Conservation (phyloP, 92 coral and sea anemone genomes). For the Montipora capitata region DNA sequence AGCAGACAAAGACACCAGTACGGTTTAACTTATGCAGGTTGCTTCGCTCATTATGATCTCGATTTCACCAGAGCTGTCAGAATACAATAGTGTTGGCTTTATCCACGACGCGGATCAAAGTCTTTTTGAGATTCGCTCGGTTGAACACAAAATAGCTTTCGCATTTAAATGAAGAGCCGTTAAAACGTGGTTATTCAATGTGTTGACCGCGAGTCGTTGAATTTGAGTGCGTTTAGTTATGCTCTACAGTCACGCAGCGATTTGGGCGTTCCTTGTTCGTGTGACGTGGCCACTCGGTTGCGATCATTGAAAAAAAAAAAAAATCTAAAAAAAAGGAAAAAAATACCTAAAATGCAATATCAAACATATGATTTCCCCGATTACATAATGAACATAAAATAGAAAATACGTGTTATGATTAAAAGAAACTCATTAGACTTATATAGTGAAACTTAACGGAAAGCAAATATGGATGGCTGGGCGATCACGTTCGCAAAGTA, state of each 20-base stretch:
- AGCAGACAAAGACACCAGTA: constrained; percentile 26
- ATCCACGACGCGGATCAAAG: constrained; percentile 23
- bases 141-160: constrained; percentile 33
- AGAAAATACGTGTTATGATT: too few relatives aligned
- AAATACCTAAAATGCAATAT: background rate
- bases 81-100: constrained; percentile 24
- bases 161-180: constrained; percentile 47
- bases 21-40: constrained; percentile 54
- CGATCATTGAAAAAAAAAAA: background rate
- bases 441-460: too few relatives aligned
- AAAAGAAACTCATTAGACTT: too few relatives aligned
- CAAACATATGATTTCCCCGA: background rate
- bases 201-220: constrained; percentile 27
- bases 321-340: background rate
- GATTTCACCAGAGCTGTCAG: constrained; percentile 31
- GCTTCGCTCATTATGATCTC: constrained; percentile 21
- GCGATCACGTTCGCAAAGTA: background rate
- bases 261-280: background rate
- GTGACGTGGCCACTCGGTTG: background rate
- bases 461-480: too few relatives aligned
- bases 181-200: constrained; percentile 45
- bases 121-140: constrained; percentile 33
- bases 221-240: constrained; percentile 7
- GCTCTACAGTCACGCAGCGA: constrained; percentile 23
- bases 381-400: too few relatives aligned